Percentiles rank a stretch among this genome's conserved stretches.
Conservation (phyloP, 1,140 invertebrate species). For the Tetramorium alpestre region DNA sequence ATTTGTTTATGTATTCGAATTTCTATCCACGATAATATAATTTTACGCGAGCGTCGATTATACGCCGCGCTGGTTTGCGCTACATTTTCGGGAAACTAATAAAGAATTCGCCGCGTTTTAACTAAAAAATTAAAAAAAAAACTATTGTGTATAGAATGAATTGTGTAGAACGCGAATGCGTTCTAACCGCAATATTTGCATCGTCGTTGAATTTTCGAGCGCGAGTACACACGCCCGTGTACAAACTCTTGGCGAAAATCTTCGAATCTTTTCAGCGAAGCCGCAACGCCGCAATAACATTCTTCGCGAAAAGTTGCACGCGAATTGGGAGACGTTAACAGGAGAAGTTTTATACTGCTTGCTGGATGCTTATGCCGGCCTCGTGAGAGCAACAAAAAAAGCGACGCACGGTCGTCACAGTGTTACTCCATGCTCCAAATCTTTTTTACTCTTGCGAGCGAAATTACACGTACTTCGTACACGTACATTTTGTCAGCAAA, state of each 20-base stretch:
- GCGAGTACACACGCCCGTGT: background rate
- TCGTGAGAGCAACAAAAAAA: constrained; percentile 2
- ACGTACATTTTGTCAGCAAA: constrained; percentile 18
- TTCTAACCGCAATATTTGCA: background rate
- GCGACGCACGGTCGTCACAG: background rate
- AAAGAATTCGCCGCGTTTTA: background rate
- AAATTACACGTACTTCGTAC: constrained; percentile 22
- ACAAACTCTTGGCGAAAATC: constrained; percentile 5
- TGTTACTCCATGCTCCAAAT: background rate
- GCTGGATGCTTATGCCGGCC: background rate
- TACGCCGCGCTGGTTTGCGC: background rate
- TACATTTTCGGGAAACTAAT: background rate
- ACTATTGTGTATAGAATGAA: background rate
- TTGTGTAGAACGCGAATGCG: background rate
- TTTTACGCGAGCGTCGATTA: background rate
- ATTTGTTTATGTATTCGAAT: background rate
- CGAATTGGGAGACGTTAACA: constrained; percentile 47
- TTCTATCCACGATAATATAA: constrained; percentile 15
- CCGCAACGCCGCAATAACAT: constrained; percentile 22
- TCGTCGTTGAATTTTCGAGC: constrained; percentile 21
- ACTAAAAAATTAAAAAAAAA: background rate
- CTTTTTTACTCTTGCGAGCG: constrained; percentile 10
- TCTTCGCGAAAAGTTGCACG: constrained; percentile 34
- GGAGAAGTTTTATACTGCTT: constrained; percentile 32
- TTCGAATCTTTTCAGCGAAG: constrained; percentile 17